Evolutionary conservation across 2,797 vertebrate genomes (phyloP).

Genomic region (Taenioides sp.): DNA sequence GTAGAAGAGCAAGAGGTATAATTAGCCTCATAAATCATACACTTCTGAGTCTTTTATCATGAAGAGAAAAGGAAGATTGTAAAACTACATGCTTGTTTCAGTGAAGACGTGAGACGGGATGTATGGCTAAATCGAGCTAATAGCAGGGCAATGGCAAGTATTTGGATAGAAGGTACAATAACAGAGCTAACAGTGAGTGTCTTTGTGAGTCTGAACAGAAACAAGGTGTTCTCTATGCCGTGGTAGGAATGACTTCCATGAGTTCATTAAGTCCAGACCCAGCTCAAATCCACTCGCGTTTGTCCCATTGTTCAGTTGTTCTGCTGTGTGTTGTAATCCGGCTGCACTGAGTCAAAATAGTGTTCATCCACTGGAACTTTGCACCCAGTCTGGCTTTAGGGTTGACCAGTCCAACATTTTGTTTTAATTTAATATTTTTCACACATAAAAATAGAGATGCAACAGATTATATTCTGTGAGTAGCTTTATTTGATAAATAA

Average conservation of each 20-base stretch:
- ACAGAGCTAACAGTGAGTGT: slow-evolving; percentile 9
- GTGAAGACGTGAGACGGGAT: background rate
- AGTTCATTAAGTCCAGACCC: slow-evolving; percentile 20
- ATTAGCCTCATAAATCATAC: slow-evolving; percentile 59
- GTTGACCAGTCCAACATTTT: background rate
- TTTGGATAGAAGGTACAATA: slow-evolving; percentile 35
- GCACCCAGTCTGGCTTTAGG: background rate
- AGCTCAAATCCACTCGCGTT: slow-evolving; percentile 26
- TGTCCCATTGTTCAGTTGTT: slow-evolving; percentile 19
- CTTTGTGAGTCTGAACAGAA: slow-evolving; percentile 39
- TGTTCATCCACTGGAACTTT: slow-evolving; percentile 19
- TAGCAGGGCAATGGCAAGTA: slow-evolving; percentile 25
- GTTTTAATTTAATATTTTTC: slow-evolving; percentile 8
- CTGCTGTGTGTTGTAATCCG: background rate
- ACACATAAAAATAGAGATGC: no score
- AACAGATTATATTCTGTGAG: background rate
- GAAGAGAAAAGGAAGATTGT: slow-evolving; percentile 10
- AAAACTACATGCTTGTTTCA: slow-evolving; percentile 1
- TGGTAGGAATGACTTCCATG: slow-evolving; percentile 18
- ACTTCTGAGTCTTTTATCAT: slow-evolving; percentile 17
- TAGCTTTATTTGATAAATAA: background rate
- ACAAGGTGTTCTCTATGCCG: slow-evolving; percentile 34
- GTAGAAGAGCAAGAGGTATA: slow-evolving; percentile 54
- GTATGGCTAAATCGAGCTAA: slow-evolving; percentile 23
- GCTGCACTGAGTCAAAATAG: slow-evolving; percentile 18